Evolutionary conservation across 1,140 invertebrate species (phyloP).

Genomic region (Scaptomyza hsui): DNA sequence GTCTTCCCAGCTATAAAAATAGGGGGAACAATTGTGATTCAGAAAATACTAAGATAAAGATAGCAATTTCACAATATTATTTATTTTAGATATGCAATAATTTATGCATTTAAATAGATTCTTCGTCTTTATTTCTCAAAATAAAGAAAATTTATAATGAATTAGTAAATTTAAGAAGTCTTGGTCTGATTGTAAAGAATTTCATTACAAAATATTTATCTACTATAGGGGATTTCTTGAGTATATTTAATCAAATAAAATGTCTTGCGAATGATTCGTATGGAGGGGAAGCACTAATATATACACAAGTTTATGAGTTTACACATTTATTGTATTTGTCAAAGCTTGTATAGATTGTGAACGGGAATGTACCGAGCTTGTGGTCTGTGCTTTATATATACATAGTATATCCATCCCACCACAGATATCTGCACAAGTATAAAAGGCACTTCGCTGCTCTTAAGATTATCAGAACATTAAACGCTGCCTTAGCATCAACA

Average conservation of each 20-base stretch:
- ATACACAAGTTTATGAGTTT: neutral
- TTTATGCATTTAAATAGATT: neutral
- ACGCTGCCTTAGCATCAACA: constrained; percentile 15
- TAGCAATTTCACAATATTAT: neutral
- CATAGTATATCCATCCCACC: neutral
- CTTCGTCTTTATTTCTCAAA: neutral
- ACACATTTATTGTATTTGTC: constrained; percentile 14
- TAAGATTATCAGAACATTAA: constrained; percentile 27
- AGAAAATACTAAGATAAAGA: neutral
- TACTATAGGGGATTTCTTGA: constrained; percentile 17
- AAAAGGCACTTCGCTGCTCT: constrained; percentile 27
- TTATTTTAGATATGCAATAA: neutral
- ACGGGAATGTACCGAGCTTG: constrained; percentile 29
- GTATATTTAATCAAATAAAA: neutral
- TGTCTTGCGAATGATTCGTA: constrained; percentile 3
- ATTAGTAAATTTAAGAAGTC: neutral
- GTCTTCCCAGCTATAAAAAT: neutral
- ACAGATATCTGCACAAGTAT: constrained; percentile 36
- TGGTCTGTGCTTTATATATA: neutral
- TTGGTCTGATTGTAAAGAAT: too few species aligned
- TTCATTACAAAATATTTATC: too few species aligned
- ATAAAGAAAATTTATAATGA: neutral
- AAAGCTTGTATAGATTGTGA: constrained; percentile 1
- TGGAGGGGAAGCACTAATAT: constrained; percentile 18
- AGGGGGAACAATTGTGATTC: neutral